Evolutionary conservation across 2,113 vertebrate species (phyloP).

Genomic region (Dipodomys merriami): DNA sequence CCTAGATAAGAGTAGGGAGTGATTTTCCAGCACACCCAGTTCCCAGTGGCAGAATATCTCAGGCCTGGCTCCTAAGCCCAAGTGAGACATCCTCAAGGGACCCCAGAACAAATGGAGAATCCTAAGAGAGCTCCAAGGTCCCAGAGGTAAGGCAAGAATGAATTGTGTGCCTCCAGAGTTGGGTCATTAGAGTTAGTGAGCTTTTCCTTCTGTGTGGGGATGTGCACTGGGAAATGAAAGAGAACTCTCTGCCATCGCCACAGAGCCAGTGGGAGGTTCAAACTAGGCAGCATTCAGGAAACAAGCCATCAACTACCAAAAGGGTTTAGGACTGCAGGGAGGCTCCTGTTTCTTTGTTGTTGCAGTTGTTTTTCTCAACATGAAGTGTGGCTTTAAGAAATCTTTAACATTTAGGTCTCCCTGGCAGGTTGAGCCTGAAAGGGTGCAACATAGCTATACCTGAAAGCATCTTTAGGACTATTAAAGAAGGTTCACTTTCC

Average conservation of each 20-base stretch:
- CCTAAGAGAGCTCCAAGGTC: neutral
- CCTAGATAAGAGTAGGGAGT: neutral
- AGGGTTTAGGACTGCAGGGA: neutral
- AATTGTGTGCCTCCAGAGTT: neutral
- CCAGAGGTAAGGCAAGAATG: neutral
- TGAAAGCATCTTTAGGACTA: conserved; percentile 1
- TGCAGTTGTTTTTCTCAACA: neutral
- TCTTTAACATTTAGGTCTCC: neutral
- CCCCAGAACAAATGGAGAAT: neutral
- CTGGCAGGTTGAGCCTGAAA: neutral
- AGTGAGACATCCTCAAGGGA: neutral
- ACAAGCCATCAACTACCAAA: neutral
- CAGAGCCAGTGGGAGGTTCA: neutral
- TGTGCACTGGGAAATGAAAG: neutral
- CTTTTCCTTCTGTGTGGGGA: neutral
- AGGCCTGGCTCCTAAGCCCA: neutral
- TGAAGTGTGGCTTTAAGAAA: neutral
- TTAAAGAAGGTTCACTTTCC: neutral
- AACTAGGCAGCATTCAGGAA: neutral
- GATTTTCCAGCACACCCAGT: neutral
- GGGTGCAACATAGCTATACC: neutral
- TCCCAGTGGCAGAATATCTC: neutral
- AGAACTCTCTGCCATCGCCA: neutral
- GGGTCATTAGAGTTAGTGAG: neutral
- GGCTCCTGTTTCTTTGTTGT: neutral